Percentiles rank a stretch among this genome's conserved stretches.
Conservation (phyloP, 2,888 invertebrate species). For the Caenorhabditis drosophilae region DNA sequence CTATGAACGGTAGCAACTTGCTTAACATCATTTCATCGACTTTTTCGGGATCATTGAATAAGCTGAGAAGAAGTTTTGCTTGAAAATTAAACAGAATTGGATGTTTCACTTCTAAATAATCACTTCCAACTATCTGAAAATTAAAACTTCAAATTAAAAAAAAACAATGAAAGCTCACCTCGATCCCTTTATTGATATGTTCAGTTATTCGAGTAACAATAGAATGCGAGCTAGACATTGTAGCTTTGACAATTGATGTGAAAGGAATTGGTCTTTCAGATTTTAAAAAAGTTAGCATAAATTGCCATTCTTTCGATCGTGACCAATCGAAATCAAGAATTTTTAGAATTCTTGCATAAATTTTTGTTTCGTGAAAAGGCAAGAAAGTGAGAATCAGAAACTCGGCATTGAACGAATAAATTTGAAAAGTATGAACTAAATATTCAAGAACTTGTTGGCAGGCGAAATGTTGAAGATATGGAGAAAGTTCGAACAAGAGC, state of each 20-base stretch:
- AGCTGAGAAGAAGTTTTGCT: constrained; percentile 79
- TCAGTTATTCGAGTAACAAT: constrained; percentile 42
- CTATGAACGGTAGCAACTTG: constrained; percentile 60
- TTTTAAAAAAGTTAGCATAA: constrained; percentile 59
- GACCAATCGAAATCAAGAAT: constrained; percentile 75
- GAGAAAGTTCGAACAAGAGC: constrained; percentile 82
- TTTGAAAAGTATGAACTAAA: constrained; percentile 80
- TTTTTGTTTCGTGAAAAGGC: constrained; percentile 90
- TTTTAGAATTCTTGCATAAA: constrained; percentile 83
- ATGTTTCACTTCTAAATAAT: constrained; percentile 68
- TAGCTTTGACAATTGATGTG: constrained; percentile 40
- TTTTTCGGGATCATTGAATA: constrained; percentile 74
- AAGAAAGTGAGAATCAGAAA: constrained; percentile 82
- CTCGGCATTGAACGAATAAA: constrained; percentile 86
- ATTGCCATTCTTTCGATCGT: constrained; percentile 70
- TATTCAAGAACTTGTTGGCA: constrained; percentile 92
- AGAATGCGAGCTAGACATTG: constrained; percentile 41
- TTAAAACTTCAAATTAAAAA: constrained; percentile 11
- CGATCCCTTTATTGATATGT: constrained; percentile 40
- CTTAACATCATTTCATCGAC: constrained; percentile 76
- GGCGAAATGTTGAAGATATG: constrained; percentile 84
- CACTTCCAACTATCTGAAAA: constrained; percentile 34
- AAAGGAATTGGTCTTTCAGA: constrained; percentile 56
- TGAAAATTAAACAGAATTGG: constrained; percentile 83
- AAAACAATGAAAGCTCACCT: constrained; percentile 9